A percentile compares a stretch with the other conserved stretches of the same genome.
phyloP scores from a whole-genome alignment of 1,140 invertebrate species.

The Babylonia areolata region DNA sequence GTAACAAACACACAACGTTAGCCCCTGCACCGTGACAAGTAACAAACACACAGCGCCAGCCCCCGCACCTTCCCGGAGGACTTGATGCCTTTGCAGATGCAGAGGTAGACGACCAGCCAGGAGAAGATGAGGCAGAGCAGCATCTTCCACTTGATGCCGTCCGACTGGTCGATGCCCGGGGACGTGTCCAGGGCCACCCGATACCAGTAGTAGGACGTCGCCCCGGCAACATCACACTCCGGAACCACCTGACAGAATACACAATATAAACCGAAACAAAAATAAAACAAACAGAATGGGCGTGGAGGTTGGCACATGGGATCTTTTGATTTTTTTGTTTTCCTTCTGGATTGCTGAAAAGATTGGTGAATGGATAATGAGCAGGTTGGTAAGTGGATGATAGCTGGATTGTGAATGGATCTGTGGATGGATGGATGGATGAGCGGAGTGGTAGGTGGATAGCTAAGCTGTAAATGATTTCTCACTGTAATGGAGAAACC shows the following conservation, averaged over 20 bases:
- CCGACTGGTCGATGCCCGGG: constrained; percentile 77
- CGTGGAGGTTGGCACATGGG: not conserved
- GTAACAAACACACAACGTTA: too few relatives aligned
- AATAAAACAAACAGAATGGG: not conserved
- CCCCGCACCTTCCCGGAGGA: constrained; percentile 89
- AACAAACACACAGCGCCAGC: too few relatives aligned
- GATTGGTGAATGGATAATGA: too few relatives aligned
- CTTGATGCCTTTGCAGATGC: constrained; percentile 98
- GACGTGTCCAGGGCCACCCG: constrained; percentile 66
- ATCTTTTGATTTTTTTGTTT: not conserved
- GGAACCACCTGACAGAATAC: constrained; percentile 33
- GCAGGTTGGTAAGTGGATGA: too few relatives aligned
- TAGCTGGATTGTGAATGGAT: too few relatives aligned
- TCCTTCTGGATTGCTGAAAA: too few relatives aligned
- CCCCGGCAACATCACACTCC: constrained; percentile 64
- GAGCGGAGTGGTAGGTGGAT: too few relatives aligned
- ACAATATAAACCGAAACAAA: not conserved
- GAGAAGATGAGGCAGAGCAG: constrained; percentile 90
- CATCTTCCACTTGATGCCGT: constrained; percentile 91
- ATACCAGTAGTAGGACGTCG: constrained; percentile 71
- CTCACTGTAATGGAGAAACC: too few relatives aligned
- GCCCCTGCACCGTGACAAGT: too few relatives aligned
- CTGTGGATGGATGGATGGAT: too few relatives aligned
- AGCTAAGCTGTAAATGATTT: too few relatives aligned
- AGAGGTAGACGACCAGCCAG: constrained; percentile 96